These are phyloP conservation scores for Periparus ater DNA, from an alignment of 2,797 vertebrate species.

Conservation along the genomic window DNA sequence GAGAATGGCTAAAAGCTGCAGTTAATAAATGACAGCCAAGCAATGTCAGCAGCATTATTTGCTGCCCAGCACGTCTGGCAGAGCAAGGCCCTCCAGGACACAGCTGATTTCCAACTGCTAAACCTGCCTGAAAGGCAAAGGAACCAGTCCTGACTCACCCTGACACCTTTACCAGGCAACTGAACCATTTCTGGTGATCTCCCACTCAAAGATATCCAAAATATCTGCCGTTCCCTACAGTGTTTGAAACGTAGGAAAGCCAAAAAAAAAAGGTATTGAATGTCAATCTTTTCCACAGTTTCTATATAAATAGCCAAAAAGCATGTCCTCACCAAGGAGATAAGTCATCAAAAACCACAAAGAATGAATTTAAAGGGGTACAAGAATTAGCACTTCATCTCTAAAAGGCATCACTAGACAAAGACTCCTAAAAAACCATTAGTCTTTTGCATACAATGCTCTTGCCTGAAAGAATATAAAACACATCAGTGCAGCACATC, in stretches of 20 bases:
- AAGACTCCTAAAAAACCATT: background rate
- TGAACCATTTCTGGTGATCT: background rate
- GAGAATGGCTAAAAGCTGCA: background rate
- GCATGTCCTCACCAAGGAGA: background rate
- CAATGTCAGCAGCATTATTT: background rate
- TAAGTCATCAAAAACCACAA: background rate
- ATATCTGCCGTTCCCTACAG: slow-evolving; percentile 1
- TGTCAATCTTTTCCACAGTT: slow-evolving; percentile 4
- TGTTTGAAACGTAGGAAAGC: background rate
- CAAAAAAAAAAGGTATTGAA: background rate
- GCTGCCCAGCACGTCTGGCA: background rate
- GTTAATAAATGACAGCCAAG: background rate
- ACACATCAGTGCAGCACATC: background rate
- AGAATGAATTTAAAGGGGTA: background rate
- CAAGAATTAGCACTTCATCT: background rate
- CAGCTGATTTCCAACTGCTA: background rate
- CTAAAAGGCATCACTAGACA: background rate
- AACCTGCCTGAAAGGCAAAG: background rate
- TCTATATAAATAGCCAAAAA: slow-evolving; percentile 26
- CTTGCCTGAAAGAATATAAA: background rate
- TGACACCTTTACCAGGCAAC: background rate
- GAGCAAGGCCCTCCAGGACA: background rate
- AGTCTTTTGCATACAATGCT: background rate
- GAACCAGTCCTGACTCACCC: background rate
- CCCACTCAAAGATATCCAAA: slow-evolving; percentile 7